These are phyloP conservation scores for Lycocorax pyrrhopterus DNA, from an alignment of 2,113 vertebrate species.

Conservation along the genomic window DNA sequence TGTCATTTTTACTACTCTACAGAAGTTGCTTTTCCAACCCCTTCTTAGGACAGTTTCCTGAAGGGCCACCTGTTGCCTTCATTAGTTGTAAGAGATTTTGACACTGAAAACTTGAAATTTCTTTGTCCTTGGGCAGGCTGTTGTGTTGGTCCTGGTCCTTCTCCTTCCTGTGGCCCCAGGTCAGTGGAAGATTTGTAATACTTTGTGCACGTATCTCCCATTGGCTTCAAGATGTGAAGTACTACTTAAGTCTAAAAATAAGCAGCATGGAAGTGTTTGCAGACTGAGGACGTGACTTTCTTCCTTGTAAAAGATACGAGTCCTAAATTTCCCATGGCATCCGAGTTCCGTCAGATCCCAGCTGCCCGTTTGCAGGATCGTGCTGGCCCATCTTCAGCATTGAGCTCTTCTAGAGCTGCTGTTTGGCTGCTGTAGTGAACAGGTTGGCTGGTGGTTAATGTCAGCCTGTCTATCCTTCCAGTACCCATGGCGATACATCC, in stretches of 20 bases:
- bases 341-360: neutral
- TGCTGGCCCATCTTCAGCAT: neutral
- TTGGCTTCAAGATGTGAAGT: neutral
- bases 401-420: neutral
- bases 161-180: neutral
- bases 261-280: neutral
- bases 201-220: neutral
- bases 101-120: neutral
- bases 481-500: rapidly evolving
- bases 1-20: neutral
- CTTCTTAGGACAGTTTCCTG: neutral
- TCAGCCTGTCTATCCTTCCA: neutral
- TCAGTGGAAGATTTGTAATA: neutral
- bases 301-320: neutral
- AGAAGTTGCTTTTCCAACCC: neutral
- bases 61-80: neutral
- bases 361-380: neutral
- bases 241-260: slow-evolving; percentile 21
- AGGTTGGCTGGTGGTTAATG: neutral
- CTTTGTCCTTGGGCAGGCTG: neutral
- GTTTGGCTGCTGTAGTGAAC: neutral
- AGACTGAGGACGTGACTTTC: neutral
- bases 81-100: neutral
- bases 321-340: neutral
- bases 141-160: neutral